Evolutionary conservation across 2,888 invertebrate species (phyloP).

Genomic region (Spilarctia lutea): DNA sequence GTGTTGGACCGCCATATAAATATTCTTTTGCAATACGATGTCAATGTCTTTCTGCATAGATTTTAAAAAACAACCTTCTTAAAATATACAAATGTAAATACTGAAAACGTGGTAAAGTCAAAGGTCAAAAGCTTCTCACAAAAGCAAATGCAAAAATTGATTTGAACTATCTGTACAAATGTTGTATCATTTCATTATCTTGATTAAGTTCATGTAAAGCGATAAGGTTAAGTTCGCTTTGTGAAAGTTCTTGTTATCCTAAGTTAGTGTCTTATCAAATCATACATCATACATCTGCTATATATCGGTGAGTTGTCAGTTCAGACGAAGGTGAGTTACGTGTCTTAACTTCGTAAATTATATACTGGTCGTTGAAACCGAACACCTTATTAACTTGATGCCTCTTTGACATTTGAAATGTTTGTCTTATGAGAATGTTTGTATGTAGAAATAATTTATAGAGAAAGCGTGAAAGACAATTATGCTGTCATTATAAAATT

Average conservation of each 20-base stretch:
- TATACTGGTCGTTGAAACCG: constrained; percentile 10
- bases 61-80: background rate
- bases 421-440: background rate
- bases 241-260: constrained; percentile 38
- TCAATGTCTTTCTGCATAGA: background rate
- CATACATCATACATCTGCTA: constrained; percentile 24
- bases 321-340: constrained; percentile 16
- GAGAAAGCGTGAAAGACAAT: background rate
- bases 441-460: background rate
- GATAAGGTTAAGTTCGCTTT: constrained; percentile 40
- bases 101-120: background rate
- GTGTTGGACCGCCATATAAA: too few species aligned
- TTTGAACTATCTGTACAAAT: constrained; percentile 21
- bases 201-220: constrained; percentile 28
- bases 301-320: constrained; percentile 29
- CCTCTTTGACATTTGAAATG: background rate
- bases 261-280: constrained; percentile 29
- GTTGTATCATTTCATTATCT: constrained; percentile 21
- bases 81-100: background rate
- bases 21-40: too few species aligned
- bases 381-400: constrained; percentile 10
- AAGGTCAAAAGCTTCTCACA: background rate
- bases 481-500: background rate
- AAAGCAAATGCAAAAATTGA: constrained; percentile 1
- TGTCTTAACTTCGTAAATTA: constrained; percentile 17